Conservation (phyloP, 2,888 invertebrate species). For the Latheticus oryzae region DNA sequence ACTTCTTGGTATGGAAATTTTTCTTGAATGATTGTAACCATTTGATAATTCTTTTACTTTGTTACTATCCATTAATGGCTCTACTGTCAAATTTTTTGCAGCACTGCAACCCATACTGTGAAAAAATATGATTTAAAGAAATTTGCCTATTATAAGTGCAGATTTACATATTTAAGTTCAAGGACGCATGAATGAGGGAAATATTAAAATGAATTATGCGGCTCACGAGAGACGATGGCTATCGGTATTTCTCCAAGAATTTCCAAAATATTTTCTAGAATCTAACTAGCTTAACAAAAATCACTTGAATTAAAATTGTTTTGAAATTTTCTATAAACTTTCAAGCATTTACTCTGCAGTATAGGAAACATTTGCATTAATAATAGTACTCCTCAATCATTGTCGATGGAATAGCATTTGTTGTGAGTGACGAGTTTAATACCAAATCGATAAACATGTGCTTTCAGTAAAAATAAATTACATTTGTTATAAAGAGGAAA, state of each 20-base stretch:
- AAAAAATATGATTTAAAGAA: conserved; percentile 39
- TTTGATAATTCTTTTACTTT: conserved; percentile 46
- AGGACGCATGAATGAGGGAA: conserved; percentile 33
- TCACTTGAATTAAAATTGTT: too few species aligned
- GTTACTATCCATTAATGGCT: conserved; percentile 57
- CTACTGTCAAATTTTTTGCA: conserved; percentile 60
- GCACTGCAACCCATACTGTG: conserved; percentile 62
- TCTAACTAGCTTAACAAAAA: too few species aligned
- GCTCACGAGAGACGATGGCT: conserved; percentile 28
- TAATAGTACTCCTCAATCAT: conserved; percentile 39
- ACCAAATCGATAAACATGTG: conserved; percentile 44
- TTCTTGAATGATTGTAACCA: conserved; percentile 46
- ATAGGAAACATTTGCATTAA: conserved; percentile 31
- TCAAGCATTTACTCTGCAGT: too few species aligned
- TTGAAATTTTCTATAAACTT: too few species aligned
- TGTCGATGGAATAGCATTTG: conserved; percentile 41
- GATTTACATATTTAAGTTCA: conserved; percentile 39
- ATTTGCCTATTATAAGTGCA: conserved; percentile 18
- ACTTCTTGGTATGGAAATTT: conserved; percentile 51
- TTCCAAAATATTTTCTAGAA: too few species aligned
- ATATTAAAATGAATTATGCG: conserved; percentile 19
- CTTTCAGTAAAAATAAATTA: conserved; percentile 45
- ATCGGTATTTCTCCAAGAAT: too few species aligned
- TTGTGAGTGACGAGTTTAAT: conserved; percentile 44
- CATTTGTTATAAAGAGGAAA: conserved; percentile 35